Evolutionary conservation across 2,888 invertebrate genomes (phyloP).

Genomic region (Phlogophora meticulosa): DNA sequence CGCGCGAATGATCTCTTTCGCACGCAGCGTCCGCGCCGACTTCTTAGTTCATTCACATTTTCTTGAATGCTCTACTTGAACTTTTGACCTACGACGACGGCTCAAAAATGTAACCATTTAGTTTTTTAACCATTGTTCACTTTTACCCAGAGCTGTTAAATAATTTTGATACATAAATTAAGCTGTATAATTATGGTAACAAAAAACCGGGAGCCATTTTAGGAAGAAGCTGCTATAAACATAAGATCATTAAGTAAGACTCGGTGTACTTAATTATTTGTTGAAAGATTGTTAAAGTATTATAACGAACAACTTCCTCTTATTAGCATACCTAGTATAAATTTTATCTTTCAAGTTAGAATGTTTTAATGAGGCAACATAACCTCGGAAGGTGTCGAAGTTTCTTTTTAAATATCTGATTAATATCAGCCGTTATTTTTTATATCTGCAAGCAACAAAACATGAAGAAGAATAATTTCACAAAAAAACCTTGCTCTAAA

Average conservation of each 20-base stretch:
- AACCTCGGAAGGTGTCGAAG: conserved; percentile 40
- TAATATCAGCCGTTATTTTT: conserved; percentile 20
- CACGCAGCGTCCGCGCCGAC: conserved; percentile 54
- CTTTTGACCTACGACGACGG: conserved; percentile 60
- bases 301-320: conserved; percentile 54
- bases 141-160: conserved; percentile 42
- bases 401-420: conserved; percentile 29
- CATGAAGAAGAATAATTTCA: not conserved
- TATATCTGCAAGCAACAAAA: not conserved
- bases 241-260: not conserved
- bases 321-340: conserved; percentile 38
- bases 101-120: conserved; percentile 45
- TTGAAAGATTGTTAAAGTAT: conserved; percentile 37
- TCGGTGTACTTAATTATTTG: conserved; percentile 25
- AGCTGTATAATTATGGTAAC: conserved; percentile 28
- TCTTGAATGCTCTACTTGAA: conserved; percentile 55
- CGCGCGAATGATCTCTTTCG: conserved; percentile 64
- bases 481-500: not conserved
- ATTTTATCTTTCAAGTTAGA: conserved; percentile 43
- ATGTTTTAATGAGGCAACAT: conserved; percentile 46
- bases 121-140: conserved; percentile 53
- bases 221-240: conserved; percentile 1
- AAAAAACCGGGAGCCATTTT: not conserved
- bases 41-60: conserved; percentile 69
- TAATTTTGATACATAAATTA: conserved; percentile 22